phyloP scores from a whole-genome alignment of 2,888 invertebrate genomes.

The Lithophane socia region DNA sequence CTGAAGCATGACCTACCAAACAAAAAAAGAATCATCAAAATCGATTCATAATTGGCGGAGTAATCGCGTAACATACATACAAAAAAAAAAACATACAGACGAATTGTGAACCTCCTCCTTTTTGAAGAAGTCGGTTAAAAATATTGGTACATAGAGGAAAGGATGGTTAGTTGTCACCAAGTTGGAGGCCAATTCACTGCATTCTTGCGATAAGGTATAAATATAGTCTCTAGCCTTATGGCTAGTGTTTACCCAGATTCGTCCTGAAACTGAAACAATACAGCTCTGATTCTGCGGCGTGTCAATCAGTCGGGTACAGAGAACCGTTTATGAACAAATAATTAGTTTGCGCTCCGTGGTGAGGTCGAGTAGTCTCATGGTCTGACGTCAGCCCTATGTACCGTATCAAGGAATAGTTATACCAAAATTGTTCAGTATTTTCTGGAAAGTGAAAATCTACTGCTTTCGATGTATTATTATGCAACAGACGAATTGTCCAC shows the following conservation, averaged over 20 bases:
- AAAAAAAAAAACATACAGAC: no score
- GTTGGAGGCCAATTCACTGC: no score
- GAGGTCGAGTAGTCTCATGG: background rate
- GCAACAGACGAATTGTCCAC: background rate
- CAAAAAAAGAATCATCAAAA: no score
- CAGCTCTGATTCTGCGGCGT: conserved; percentile 26
- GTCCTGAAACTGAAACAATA: conserved; percentile 38
- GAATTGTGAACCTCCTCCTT: no score
- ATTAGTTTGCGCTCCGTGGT: conserved; percentile 40
- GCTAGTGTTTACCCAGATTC: background rate
- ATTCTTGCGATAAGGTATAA: no score
- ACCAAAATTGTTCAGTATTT: background rate
- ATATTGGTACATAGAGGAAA: no score
- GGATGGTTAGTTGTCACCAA: no score
- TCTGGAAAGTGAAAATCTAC: background rate
- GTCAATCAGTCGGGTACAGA: conserved; percentile 31
- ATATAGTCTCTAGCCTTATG: no score
- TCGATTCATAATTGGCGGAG: no score
- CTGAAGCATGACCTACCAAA: no score
- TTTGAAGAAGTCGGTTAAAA: no score
- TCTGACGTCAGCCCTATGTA: conserved; percentile 19
- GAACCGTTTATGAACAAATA: conserved; percentile 49
- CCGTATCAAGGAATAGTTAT: background rate
- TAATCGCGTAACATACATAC: no score
- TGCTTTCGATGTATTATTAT: background rate